Conservation (phyloP, 2,797 vertebrate genomes). For the Poeciliopsis turneri region DNA sequence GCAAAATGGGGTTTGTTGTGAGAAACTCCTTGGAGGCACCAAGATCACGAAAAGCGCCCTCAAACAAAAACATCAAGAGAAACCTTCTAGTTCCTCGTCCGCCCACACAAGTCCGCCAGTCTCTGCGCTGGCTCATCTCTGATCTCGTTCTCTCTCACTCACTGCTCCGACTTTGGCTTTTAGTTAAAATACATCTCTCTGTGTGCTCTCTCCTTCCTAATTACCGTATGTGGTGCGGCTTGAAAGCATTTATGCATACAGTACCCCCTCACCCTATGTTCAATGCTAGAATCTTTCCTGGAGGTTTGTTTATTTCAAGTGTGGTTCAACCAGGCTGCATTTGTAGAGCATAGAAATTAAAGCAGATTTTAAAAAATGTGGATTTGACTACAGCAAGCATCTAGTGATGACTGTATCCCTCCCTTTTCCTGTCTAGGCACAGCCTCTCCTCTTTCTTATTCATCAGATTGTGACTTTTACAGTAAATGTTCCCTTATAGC, state of each 20-base stretch:
- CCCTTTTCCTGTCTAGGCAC: slow-evolving; percentile 4
- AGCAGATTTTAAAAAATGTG: slow-evolving; percentile 34
- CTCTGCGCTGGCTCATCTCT: slow-evolving; percentile 43
- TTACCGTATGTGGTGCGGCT: slow-evolving; percentile 35
- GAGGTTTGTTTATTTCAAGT: slow-evolving; percentile 45
- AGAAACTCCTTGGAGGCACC: slow-evolving; percentile 47
- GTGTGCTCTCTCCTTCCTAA: slow-evolving; percentile 23
- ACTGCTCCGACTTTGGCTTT: slow-evolving; percentile 28
- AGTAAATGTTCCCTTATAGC: slow-evolving; percentile 52
- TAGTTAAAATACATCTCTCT: slow-evolving; percentile 21
- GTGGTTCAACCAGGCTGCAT: slow-evolving; percentile 40
- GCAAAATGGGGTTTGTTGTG: slow-evolving; percentile 45
- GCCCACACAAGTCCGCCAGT: slow-evolving; percentile 49
- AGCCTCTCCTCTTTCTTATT: slow-evolving; percentile 26
- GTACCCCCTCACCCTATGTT: slow-evolving; percentile 14
- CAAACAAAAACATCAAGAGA: slow-evolving; percentile 61
- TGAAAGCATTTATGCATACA: slow-evolving; percentile 16
- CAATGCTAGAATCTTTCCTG: slow-evolving; percentile 31
- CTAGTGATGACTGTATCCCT: slow-evolving; percentile 27
- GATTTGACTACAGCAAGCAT: slow-evolving; percentile 50
- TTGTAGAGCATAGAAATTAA: slow-evolving; percentile 38
- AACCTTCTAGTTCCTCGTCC: slow-evolving; percentile 42
- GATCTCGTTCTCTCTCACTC: slow-evolving; percentile 35
- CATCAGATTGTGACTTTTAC: slow-evolving; percentile 50
- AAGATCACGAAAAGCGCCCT: slow-evolving; percentile 55